These are phyloP conservation scores for Stylophora pistillata DNA, from an alignment of 64 coral and sea anemone species.

Conservation along the genomic window DNA sequence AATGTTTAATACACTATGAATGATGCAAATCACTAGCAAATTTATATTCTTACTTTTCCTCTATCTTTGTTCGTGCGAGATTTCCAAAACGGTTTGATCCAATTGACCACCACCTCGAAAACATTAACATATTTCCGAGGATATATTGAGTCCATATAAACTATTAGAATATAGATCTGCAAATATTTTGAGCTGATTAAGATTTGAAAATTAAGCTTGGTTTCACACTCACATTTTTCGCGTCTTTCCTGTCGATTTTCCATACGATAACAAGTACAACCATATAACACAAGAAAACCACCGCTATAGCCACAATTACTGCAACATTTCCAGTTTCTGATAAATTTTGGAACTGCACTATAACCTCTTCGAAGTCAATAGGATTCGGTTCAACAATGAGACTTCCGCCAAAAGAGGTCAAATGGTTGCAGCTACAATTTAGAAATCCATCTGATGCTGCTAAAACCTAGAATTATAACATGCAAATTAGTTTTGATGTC, in stretches of 20 bases:
- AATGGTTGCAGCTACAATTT: slow-evolving; percentile 50
- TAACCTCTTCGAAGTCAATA: slow-evolving; percentile 57
- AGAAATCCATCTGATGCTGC: not conserved
- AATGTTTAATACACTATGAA: not conserved
- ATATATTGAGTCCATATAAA: too few species aligned
- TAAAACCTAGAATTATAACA: not conserved
- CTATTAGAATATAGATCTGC: too few species aligned
- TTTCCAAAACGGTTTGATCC: too few species aligned
- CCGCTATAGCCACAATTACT: slow-evolving; percentile 29
- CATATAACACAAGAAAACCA: slow-evolving; percentile 38
- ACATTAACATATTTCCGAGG: too few species aligned
- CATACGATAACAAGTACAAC: slow-evolving; percentile 29
- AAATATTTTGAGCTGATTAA: too few species aligned
- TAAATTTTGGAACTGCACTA: slow-evolving; percentile 9
- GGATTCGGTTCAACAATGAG: slow-evolving; percentile 50
- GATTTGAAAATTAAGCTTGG: not conserved
- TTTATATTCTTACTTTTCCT: too few species aligned
- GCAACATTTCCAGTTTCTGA: slow-evolving; percentile 48
- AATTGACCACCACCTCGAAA: too few species aligned
- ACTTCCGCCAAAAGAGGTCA: slow-evolving; percentile 55
- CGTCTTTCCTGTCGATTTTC: slow-evolving; percentile 23
- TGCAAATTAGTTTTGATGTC: too few species aligned
- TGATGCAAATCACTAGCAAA: too few species aligned
- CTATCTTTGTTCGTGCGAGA: too few species aligned
- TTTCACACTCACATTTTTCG: slow-evolving; percentile 25